A percentile compares a stretch with the other conserved stretches of the same genome.
These are phyloP conservation scores for Margaritifera margaritifera DNA, from an alignment of 2,888 invertebrate genomes.

Conservation along the genomic window DNA sequence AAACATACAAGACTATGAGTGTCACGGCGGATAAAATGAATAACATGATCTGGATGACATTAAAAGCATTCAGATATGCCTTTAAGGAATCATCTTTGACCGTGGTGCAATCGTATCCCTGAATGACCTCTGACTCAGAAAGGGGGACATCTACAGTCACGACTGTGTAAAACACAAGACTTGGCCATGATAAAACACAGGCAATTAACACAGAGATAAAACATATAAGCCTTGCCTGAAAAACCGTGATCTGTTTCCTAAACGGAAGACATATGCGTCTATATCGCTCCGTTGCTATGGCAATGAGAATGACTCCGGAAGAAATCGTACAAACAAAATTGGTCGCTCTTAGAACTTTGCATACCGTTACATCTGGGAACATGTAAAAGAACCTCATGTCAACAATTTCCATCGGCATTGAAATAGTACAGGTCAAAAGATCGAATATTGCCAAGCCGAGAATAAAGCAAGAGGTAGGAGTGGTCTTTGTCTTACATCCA, in stretches of 20 bases:
- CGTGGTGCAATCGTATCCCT: conserved; percentile 40
- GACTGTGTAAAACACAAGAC: conserved; percentile 32
- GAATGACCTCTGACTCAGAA: conserved; percentile 2
- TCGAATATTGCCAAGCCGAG: conserved; percentile 51
- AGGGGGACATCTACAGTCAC: conserved; percentile 19
- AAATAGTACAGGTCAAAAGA: conserved; percentile 45
- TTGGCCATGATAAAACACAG: conserved; percentile 31
- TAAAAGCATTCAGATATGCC: conserved; percentile 24
- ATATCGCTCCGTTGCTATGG: conserved; percentile 52
- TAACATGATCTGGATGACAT: conserved; percentile 22
- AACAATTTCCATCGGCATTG: conserved; percentile 56
- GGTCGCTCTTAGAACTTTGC: conserved; percentile 48
- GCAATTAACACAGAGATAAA: conserved; percentile 21
- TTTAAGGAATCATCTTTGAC: conserved; percentile 21
- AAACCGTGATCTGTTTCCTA: conserved; percentile 32
- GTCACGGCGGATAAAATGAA: conserved; percentile 26
- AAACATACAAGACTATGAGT: conserved; percentile 28
- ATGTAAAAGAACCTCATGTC: conserved; percentile 51
- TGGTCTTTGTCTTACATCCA: conserved; percentile 34
- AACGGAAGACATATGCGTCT: conserved; percentile 39
- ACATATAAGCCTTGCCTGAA: conserved; percentile 36
- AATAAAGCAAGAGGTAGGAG: conserved; percentile 51
- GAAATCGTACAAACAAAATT: conserved; percentile 42
- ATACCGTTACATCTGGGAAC: conserved; percentile 44
- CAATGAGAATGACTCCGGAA: conserved; percentile 44